These are phyloP conservation scores for Pristionchus exspectatus DNA, from an alignment of 2,888 invertebrate genomes.

Conservation along the genomic window DNA sequence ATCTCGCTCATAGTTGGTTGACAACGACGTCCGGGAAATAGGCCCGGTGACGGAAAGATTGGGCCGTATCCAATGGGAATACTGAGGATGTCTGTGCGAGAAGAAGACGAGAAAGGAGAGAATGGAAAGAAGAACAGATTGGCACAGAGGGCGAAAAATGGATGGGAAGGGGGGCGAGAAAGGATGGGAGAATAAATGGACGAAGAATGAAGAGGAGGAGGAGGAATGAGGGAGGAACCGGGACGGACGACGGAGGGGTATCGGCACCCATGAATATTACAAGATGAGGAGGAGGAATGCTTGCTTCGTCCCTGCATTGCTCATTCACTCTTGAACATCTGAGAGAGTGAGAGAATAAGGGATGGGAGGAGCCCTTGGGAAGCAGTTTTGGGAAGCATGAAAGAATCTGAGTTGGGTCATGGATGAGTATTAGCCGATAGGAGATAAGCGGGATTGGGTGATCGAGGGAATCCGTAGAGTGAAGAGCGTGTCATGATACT, in stretches of 20 bases:
- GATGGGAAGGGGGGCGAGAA: slow-evolving; percentile 7
- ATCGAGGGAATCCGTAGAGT: background rate
- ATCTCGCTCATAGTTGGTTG: too few species aligned
- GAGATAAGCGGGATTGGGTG: background rate
- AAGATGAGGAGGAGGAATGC: background rate
- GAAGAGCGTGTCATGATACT: background rate
- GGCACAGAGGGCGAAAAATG: background rate
- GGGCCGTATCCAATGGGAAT: background rate
- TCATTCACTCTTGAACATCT: background rate
- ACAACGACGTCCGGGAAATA: too few species aligned
- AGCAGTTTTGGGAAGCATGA: background rate
- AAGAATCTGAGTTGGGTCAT: background rate
- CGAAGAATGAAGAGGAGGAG: slow-evolving; percentile 20
- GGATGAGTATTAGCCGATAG: background rate
- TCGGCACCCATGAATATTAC: slow-evolving; percentile 26
- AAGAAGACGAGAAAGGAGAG: background rate
- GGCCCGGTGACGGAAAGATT: background rate
- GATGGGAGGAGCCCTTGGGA: background rate
- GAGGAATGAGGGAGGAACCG: background rate
- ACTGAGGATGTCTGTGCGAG: background rate
- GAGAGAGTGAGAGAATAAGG: background rate
- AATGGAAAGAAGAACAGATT: background rate
- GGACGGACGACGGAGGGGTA: background rate
- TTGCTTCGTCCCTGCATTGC: background rate
- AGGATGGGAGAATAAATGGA: slow-evolving; percentile 46